A percentile compares a stretch with the other conserved stretches of the same genome.
Conservation (phyloP, 2,113 vertebrate species). For the Corythornis madagascariensis region DNA sequence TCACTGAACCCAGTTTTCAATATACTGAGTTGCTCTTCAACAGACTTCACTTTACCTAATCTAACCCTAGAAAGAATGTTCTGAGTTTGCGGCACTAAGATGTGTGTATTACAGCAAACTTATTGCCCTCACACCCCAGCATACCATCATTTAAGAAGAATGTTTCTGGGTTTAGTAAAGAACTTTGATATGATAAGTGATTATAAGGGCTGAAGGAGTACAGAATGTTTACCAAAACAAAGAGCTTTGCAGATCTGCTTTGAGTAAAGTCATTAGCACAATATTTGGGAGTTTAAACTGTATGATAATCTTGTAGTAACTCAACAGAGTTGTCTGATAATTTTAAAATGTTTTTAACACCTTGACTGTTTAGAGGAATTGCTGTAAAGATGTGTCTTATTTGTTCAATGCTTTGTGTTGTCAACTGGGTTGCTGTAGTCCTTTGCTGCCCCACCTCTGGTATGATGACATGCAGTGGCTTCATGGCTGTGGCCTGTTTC, state of each 20-base stretch:
- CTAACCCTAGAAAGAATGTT: not conserved
- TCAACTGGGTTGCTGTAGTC: not conserved
- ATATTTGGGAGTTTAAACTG: not conserved
- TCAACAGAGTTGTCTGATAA: not conserved
- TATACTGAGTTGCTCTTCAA: constrained; percentile 57
- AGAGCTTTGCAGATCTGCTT: not conserved
- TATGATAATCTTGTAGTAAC: not conserved
- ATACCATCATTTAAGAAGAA: not conserved
- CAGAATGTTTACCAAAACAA: not conserved
- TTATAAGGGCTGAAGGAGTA: not conserved
- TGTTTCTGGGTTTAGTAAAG: not conserved
- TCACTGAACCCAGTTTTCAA: constrained; percentile 48
- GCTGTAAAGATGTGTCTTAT: not conserved
- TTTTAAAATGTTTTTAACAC: not conserved
- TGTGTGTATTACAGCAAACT: not conserved
- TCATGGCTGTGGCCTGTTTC: not conserved
- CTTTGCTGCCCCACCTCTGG: not conserved
- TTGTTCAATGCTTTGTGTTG: not conserved
- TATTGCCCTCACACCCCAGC: accelerated
- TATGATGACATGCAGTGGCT: not conserved
- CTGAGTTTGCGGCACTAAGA: not conserved
- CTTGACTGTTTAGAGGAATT: not conserved
- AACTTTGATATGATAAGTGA: not conserved
- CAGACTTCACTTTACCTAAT: not conserved
- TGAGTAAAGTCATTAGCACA: not conserved